A percentile compares a stretch with the other conserved stretches of the same genome.
These are phyloP conservation scores for Latrodectus elegans DNA, from an alignment of 2,888 invertebrate species.

Conservation along the genomic window DNA sequence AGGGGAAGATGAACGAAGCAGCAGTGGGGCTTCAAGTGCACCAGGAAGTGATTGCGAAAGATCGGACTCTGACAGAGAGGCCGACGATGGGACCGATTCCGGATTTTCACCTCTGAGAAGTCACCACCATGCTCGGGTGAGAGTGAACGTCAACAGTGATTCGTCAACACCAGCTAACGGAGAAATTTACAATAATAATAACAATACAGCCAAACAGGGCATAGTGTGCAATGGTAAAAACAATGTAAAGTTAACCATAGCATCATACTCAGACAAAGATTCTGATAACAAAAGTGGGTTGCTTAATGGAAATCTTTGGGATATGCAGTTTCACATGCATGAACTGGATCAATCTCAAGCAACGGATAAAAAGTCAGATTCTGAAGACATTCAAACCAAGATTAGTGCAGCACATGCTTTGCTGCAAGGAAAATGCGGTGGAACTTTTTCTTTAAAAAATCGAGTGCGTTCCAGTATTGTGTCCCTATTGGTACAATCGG, in stretches of 20 bases:
- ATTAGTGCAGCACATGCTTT: constrained; percentile 78
- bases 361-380: constrained; percentile 41
- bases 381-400: constrained; percentile 62
- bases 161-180: background rate
- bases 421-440: constrained; percentile 91
- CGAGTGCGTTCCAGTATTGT: constrained; percentile 95
- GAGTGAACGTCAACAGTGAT: constrained; percentile 15
- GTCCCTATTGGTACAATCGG: constrained; percentile 88
- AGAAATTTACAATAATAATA: constrained; percentile 4
- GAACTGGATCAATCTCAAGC: constrained; percentile 45
- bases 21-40: constrained; percentile 68
- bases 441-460: constrained; percentile 91
- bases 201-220: constrained; percentile 3
- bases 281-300: constrained; percentile 11
- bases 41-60: constrained; percentile 67
- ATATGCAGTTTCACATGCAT: constrained; percentile 64
- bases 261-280: constrained; percentile 58
- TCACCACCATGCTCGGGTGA: constrained; percentile 20
- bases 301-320: constrained; percentile 36
- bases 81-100: constrained; percentile 65
- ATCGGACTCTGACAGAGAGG: constrained; percentile 65
- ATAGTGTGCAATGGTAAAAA: constrained; percentile 43
- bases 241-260: constrained; percentile 54
- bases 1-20: constrained; percentile 66
- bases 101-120: constrained; percentile 52